Percentiles rank a stretch among this genome's conserved stretches.
Evolutionary conservation across 2,888 invertebrate genomes (phyloP).

Genomic region (Sarcophaga carnaria): DNA sequence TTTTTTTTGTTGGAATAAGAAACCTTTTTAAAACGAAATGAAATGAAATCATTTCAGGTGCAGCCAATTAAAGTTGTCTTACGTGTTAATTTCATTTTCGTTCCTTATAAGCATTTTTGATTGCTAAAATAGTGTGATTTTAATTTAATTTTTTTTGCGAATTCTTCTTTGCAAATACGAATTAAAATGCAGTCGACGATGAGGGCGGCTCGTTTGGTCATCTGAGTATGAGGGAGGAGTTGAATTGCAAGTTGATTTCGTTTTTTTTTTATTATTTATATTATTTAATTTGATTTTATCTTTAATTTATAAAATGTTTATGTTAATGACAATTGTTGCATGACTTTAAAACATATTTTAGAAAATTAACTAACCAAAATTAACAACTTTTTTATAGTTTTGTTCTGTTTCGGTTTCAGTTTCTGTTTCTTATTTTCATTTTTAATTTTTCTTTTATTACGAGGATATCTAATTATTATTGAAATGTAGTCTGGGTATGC

Average conservation of each 20-base stretch:
- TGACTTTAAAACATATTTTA: conserved; percentile 73
- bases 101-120: too few relatives aligned
- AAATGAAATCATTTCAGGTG: too few relatives aligned
- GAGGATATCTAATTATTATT: background rate
- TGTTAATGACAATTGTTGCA: conserved; percentile 66
- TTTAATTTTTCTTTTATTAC: background rate
- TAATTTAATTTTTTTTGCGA: too few relatives aligned
- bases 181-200: background rate
- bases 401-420: background rate
- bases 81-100: too few relatives aligned
- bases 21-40: too few relatives aligned
- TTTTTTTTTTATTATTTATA: background rate
- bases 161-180: too few relatives aligned
- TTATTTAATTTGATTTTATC: background rate
- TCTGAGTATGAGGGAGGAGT: background rate
- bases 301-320: conserved; percentile 44
- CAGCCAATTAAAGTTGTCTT: too few relatives aligned
- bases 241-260: background rate
- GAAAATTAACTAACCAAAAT: conserved; percentile 74
- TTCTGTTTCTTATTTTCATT: conserved; percentile 4
- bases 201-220: background rate
- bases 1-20: too few relatives aligned
- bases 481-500: background rate
- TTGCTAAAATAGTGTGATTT: too few relatives aligned
- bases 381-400: conserved; percentile 38